Evolutionary conservation across 2,888 invertebrate species (phyloP).

Genomic region (Autographa gamma): DNA sequence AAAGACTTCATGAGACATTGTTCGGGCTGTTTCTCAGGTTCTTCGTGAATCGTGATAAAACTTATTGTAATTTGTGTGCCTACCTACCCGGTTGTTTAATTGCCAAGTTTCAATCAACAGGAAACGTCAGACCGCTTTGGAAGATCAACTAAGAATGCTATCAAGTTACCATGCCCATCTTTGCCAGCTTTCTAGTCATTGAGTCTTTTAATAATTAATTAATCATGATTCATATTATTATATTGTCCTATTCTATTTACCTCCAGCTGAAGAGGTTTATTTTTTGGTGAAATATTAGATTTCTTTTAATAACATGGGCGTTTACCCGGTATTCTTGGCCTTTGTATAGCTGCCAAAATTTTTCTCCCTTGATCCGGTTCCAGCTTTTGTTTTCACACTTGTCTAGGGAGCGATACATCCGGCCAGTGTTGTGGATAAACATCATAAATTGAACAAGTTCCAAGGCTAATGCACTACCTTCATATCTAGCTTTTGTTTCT

Average conservation of each 20-base stretch:
- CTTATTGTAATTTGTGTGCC: slow-evolving; percentile 23
- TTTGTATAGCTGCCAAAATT: slow-evolving; percentile 75
- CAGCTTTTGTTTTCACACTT: slow-evolving; percentile 70
- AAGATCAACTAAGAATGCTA: slow-evolving; percentile 28
- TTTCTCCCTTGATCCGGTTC: slow-evolving; percentile 70
- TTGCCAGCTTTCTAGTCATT: slow-evolving; percentile 31
- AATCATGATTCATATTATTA: slow-evolving; percentile 9
- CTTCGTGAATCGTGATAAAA: not conserved
- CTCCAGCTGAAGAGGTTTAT: slow-evolving; percentile 17
- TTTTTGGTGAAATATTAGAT: slow-evolving; percentile 23
- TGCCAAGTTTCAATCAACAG: slow-evolving; percentile 58
- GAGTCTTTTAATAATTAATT: slow-evolving; percentile 41
- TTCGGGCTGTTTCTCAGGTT: slow-evolving; percentile 9
- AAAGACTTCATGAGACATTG: slow-evolving; percentile 28
- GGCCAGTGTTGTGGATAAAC: slow-evolving; percentile 54
- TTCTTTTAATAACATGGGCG: slow-evolving; percentile 60
- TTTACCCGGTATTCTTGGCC: slow-evolving; percentile 67
- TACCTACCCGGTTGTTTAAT: slow-evolving; percentile 34
- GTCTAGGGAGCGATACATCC: slow-evolving; percentile 62
- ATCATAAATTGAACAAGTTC: slow-evolving; percentile 22
- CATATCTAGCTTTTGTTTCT: not conserved
- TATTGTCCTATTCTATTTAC: slow-evolving; percentile 17
- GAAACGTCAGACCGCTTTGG: slow-evolving; percentile 37
- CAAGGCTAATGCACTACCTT: slow-evolving; percentile 27
- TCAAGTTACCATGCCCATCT: slow-evolving; percentile 50